Conservation (phyloP, 2,797 vertebrate genomes). For the Ctenochaetus hawaiiensis region DNA sequence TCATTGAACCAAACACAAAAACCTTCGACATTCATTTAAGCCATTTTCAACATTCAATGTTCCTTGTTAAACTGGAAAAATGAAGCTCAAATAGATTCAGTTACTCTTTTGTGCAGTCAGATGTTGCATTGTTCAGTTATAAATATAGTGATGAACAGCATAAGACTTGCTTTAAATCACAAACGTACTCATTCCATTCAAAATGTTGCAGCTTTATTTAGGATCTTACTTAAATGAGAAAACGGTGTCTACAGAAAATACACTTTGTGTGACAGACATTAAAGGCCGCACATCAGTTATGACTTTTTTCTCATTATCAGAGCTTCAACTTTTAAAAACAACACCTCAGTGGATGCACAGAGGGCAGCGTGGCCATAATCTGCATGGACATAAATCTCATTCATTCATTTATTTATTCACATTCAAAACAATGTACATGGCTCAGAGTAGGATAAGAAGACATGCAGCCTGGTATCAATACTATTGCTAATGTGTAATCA, state of each 20-base stretch:
- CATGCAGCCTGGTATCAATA: not conserved
- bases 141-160: not conserved
- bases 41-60: not conserved
- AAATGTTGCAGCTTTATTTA: conserved; percentile 2
- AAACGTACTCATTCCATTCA: not conserved
- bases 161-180: not conserved
- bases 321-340: conserved; percentile 1
- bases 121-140: too few species aligned
- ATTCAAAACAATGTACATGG: not conserved
- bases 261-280: not conserved
- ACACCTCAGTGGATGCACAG: conserved; percentile 1
- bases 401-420: not conserved
- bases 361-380: not conserved
- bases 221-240: not conserved
- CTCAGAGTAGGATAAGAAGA: not conserved
- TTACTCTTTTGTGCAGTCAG: not conserved
- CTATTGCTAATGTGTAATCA: not conserved
- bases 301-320: not conserved
- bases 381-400: not conserved
- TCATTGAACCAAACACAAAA: too few species aligned
- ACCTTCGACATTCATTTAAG: not conserved
- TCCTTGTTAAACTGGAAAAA: not conserved
- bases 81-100: not conserved
- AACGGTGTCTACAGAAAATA: not conserved
- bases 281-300: not conserved